Base-by-base conservation (phyloP, 2,797 vertebrate genomes). In the Clarias laeviceps region DNA sequence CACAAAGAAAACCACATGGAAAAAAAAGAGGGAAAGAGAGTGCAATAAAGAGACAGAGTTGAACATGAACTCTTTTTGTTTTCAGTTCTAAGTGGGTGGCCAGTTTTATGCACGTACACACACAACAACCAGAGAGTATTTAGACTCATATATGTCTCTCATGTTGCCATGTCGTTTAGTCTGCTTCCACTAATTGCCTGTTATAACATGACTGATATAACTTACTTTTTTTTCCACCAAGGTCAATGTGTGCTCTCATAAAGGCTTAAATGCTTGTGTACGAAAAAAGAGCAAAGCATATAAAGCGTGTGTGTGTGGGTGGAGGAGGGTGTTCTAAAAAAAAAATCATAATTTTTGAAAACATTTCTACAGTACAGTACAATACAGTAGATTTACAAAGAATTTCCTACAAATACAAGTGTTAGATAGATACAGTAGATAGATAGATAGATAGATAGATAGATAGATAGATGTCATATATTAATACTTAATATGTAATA, bases 21-120 rank as follows among this genome's bases (percentile, higher is more conserved):
- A 84, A 66, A 37, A 80, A 78, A 15, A 79, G 66, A 61, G 66
- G 40, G 29, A 80, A 37, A 50, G 9, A 85, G 37, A 70, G 65
- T 59, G 64, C 59, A 54, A 84, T 56, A 79, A 59, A 79, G 57
- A 45, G 32, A 80, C 27, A 83, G 68, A 74, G 22, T 7, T 85
- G 68, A 77, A 62, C 74, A 69, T 69, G 61, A 57, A 83, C 56
- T 85, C 61, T 57, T 87, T 85, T 83, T 84, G 85, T 86, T 86
- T 34, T 40, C 17, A 45, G 32, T 57, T 32, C 80, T 57, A 45
- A 57, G 80, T 69, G 29, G 64, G 80, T 82, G 80, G 45, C 29
- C 45, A 69, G 7, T n/a, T 82, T 80, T 45, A 50, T 50, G 40
- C 17, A 20, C 27, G 6, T 1, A 34, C 1, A 50, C 45, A 50